Evolutionary conservation across 2,888 invertebrate species (phyloP), one percentile per base, ranked within the genome.

Genomic region (Ferdinandea cuprea): DNA sequence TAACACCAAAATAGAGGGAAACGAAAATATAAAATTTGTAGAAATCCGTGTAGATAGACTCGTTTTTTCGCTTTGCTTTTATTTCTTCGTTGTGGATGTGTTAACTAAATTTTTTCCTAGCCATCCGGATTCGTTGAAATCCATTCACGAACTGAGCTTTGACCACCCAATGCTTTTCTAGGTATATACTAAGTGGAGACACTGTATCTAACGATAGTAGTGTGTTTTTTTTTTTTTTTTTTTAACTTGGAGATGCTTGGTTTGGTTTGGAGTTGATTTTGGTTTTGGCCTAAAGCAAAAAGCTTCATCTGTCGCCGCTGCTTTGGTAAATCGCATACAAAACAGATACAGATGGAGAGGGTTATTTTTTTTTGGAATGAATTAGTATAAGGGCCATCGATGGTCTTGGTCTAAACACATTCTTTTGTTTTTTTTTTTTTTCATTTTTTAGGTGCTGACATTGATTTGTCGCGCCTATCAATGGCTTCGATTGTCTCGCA

Each of bases 81-180:
- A 66, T 35, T 3, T 15, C 32, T 69, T 46, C 9, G n/a, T n/a
- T n/a, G n/a, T n/a, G n/a, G 25, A 17, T 46, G 32, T 71, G 56
- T 74, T 72, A 50, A 66, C 66, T 59, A 59, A 74, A 21, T 25
- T 74, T 32, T 79, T 74, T 61, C 17, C 65, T 76, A 48, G 69
- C 83, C 91, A 91, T 90, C 90, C 89, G 89, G 88, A 89, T 88
- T 87, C 88, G 88, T 89, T 89, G 89, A 90, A 88, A 89, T 87
- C 88, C 89, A 89, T 89, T 88, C 88, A 89, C 88, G 88, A 88
- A 90, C 90, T 90, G 89, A 90, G 87, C 89, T 89, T 88, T 88
- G 83, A 85, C 85, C 85, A 85, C 86, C 85, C 81, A 87, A 86
- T 87, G 87, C 87, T 87, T 87, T 83, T 87, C 89, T 90, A 91